phyloP scores from a whole-genome alignment of 2,888 invertebrate species.

The Coelopa pilipes region DNA sequence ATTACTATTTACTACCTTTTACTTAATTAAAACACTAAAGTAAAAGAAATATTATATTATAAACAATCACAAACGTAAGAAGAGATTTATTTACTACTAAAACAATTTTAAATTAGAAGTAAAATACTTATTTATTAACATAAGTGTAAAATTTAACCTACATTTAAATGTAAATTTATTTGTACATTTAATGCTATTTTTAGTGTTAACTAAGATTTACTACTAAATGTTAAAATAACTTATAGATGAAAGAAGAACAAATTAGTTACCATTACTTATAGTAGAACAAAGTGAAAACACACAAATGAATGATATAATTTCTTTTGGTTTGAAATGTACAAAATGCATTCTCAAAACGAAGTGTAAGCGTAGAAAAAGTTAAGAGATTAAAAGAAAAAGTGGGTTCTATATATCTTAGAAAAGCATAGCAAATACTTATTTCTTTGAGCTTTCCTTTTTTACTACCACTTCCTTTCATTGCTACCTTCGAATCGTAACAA shows the following conservation, averaged over 20 bases:
- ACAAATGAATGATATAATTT: too few species aligned
- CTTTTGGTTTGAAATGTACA: too few species aligned
- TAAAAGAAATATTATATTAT: constrained; percentile 5
- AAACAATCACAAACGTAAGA: constrained; percentile 3
- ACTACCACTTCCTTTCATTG: too few species aligned
- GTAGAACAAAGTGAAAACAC: too few species aligned
- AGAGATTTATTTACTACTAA: constrained; percentile 21
- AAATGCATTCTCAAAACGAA: too few species aligned
- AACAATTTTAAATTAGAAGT: background rate
- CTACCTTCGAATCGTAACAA: too few species aligned
- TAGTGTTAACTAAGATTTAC: background rate
- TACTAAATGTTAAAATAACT: background rate
- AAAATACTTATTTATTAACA: background rate
- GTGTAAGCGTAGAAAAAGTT: too few species aligned
- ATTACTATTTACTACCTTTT: background rate
- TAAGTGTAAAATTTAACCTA: constrained; percentile 3
- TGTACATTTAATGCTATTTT: constrained; percentile 9
- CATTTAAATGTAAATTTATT: background rate
- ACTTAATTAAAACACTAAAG: background rate
- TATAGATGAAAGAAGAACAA: background rate
- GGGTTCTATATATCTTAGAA: too few species aligned
- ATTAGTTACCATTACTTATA: too few species aligned
- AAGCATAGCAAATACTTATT: too few species aligned
- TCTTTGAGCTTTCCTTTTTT: too few species aligned
- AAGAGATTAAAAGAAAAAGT: too few species aligned